phyloP scores from a whole-genome alignment of 2,888 invertebrate species.

The Polymixis lichenea region DNA sequence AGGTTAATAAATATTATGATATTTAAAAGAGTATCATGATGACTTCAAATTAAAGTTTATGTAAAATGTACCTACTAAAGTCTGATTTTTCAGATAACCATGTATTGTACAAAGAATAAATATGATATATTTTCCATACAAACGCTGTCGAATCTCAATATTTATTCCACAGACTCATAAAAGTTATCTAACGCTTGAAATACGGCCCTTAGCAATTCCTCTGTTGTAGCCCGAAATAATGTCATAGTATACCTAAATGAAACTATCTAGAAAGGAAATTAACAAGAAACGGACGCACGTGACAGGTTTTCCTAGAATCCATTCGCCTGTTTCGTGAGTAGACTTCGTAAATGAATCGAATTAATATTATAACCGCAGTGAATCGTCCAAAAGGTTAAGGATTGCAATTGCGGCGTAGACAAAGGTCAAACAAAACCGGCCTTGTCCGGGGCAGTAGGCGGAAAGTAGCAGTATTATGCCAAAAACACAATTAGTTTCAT shows the following conservation, averaged over 20 bases:
- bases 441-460: conserved; percentile 15
- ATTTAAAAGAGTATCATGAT: too few relatives aligned
- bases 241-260: background rate
- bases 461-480: background rate
- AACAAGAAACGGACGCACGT: background rate
- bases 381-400: conserved; percentile 52
- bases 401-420: conserved; percentile 34
- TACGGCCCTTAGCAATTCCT: background rate
- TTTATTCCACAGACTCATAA: background rate
- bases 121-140: background rate
- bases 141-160: background rate
- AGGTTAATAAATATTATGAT: background rate
- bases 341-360: background rate
- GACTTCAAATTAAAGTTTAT: background rate
- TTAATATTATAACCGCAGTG: conserved; percentile 31
- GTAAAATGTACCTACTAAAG: background rate
- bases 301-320: background rate
- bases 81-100: background rate
- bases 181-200: background rate
- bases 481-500: conserved; percentile 24
- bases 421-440: conserved; percentile 44
- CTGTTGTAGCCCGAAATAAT: background rate
- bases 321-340: background rate
- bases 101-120: background rate
- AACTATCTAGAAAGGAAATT: background rate